A percentile compares a stretch with the other conserved stretches of the same genome.
Evolutionary conservation across 2,888 invertebrate genomes (phyloP).

Genomic region (Nebria brevicollis): DNA sequence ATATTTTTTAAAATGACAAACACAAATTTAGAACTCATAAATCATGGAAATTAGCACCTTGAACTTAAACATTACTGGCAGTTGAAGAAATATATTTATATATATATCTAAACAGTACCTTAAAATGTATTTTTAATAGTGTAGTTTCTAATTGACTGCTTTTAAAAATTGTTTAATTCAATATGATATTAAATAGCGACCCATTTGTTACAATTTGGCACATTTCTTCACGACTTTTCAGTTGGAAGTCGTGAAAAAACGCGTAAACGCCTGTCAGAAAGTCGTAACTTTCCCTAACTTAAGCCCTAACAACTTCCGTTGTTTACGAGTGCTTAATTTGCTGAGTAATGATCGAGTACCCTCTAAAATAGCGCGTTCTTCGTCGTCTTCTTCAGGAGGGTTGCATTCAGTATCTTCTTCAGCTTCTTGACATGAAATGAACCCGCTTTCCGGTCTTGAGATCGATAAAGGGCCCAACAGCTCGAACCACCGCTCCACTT

Average conservation of each 20-base stretch:
- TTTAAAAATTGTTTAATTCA: background rate
- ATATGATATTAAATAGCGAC: background rate
- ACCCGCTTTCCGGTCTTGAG: slow-evolving; percentile 81
- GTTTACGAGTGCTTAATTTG: slow-evolving; percentile 76
- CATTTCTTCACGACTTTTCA: background rate
- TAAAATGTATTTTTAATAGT: background rate
- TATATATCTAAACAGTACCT: background rate
- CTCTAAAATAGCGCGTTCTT: slow-evolving; percentile 72
- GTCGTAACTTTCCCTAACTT: slow-evolving; percentile 79
- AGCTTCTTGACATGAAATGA: slow-evolving; percentile 72
- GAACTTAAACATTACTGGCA: background rate
- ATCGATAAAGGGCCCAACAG: slow-evolving; percentile 72
- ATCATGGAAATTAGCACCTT: background rate
- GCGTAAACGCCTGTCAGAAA: slow-evolving; percentile 64
- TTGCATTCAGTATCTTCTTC: slow-evolving; percentile 63
- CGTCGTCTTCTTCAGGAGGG: slow-evolving; percentile 64
- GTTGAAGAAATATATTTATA: background rate
- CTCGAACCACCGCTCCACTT: slow-evolving; percentile 85
- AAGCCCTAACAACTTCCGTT: slow-evolving; percentile 74
- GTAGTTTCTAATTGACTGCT: background rate
- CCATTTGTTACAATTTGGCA: background rate
- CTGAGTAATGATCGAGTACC: slow-evolving; percentile 74
- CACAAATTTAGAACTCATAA: background rate
- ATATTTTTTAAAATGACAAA: no score
- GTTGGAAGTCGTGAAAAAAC: slow-evolving; percentile 24